Evolutionary conservation across 2,113 vertebrate species (phyloP), one percentile per base, ranked within the genome.

Genomic region (Alaudala cheleensis): DNA sequence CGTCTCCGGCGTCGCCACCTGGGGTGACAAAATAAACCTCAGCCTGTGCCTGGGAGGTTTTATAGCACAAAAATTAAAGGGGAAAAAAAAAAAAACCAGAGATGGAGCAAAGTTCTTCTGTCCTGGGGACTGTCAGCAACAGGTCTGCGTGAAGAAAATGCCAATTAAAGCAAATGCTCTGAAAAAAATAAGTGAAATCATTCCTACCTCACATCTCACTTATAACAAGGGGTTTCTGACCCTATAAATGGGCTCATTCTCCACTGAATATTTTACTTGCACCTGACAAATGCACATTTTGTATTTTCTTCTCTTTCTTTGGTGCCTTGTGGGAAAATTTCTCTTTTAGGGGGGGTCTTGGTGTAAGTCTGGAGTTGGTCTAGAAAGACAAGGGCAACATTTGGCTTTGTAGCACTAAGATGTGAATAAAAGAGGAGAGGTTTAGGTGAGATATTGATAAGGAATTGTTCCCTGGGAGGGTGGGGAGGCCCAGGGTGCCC

Each of bases 381-480:
- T 16, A 39, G 39, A 66, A 77, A 57, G 40, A 28, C 10, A 47
- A 20, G 47, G 73, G n/a, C 33, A 80, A 18, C 22, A 1, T 31
- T 23, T 5, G 12, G 50, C 40, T 69, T 14, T 9, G 2, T 10
- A 37, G 31, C 16, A 39, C 1, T 8, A 8, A 17, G 29, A 17
- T 67, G n/a, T 3, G 34, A 60, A 82, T 53, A 53, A 74, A 61
- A 47, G 9, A 73, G 45, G 24, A 25, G 69, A 14, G 28, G 31
- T 82, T 76, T 67, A 6, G 39, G 4, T 26, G 45, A 2, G n/a
- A 26, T n/a, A 1, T 22, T 61, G 34, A 29, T 39, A 5, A 67
- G 61, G 5, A 39, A 81, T 74, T 58, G 3, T 0, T 37, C 1
- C 0, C 26, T 51, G 26, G 0, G 44, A 74, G 28, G 45, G 33